Conservation (phyloP, 2,888 invertebrate species). For the Aphodius granarius region DNA sequence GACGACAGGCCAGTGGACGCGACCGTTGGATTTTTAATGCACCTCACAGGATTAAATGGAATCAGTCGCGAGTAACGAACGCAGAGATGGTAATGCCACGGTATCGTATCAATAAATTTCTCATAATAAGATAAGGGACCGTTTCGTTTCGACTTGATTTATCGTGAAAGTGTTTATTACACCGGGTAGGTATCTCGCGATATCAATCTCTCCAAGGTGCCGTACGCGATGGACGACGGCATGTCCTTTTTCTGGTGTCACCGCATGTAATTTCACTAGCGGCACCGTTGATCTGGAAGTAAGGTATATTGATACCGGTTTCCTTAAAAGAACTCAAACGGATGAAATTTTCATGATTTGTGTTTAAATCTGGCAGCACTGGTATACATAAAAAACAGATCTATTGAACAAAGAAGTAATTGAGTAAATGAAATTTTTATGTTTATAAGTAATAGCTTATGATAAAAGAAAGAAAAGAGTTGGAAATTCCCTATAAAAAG, state of each 20-base stretch:
- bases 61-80: neutral
- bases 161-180: conserved; percentile 26
- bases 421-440: too few species aligned
- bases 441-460: too few species aligned
- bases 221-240: neutral
- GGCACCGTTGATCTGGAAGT: neutral
- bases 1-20: neutral
- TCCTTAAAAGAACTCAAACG: neutral
- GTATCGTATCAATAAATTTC: conserved; percentile 26
- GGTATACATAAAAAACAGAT: too few species aligned
- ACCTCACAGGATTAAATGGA: neutral
- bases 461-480: too few species aligned
- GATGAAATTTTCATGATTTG: too few species aligned
- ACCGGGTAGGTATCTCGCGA: conserved; percentile 13
- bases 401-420: too few species aligned
- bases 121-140: conserved; percentile 27
- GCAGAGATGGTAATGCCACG: conserved; percentile 23
- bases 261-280: neutral
- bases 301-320: neutral
- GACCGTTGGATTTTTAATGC: conserved; percentile 5
- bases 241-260: conserved; percentile 12
- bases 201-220: conserved; percentile 3
- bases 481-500: too few species aligned
- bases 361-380: too few species aligned
- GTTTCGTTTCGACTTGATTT: conserved; percentile 25